phyloP scores from a whole-genome alignment of 2,888 invertebrate species.

The Trissolcus japonicus region DNA sequence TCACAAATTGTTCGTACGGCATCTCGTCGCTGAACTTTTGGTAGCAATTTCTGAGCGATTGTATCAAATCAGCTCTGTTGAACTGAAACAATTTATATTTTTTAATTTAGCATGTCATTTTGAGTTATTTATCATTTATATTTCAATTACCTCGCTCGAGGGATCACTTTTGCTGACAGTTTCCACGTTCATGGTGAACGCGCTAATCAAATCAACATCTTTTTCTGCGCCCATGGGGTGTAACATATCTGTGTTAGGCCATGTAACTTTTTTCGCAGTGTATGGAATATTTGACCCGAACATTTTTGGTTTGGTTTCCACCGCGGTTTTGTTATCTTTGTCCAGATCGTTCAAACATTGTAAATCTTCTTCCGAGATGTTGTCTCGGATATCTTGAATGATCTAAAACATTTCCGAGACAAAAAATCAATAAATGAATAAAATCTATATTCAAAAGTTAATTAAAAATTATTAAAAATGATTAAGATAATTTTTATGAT shows the following conservation, averaged over 20 bases:
- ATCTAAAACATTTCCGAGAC: conserved; percentile 76
- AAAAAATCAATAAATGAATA: conserved; percentile 49
- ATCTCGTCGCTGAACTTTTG: conserved; percentile 75
- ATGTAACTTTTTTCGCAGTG: conserved; percentile 61
- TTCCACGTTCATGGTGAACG: conserved; percentile 66
- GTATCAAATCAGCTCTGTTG: conserved; percentile 79
- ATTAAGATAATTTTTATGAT: conserved; percentile 3
- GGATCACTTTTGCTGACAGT: conserved; percentile 25
- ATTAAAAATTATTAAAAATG: too few species aligned
- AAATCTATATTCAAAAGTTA: background rate
- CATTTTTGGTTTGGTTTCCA: conserved; percentile 33
- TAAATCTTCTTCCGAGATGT: conserved; percentile 64
- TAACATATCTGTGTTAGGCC: conserved; percentile 67
- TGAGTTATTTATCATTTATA: too few species aligned
- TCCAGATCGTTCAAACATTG: conserved; percentile 56
- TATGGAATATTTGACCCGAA: conserved; percentile 67
- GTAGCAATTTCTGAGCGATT: conserved; percentile 78
- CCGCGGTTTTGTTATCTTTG: conserved; percentile 38
- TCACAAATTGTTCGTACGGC: conserved; percentile 79
- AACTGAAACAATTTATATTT: conserved; percentile 75
- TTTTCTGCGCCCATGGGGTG: conserved; percentile 64
- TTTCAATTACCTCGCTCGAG: conserved; percentile 59
- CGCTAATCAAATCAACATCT: conserved; percentile 57
- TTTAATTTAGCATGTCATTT: background rate
- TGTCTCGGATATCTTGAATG: conserved; percentile 71